These are phyloP conservation scores for Scortum barcoo DNA, from an alignment of 2,113 vertebrate species.

Conservation along the genomic window DNA sequence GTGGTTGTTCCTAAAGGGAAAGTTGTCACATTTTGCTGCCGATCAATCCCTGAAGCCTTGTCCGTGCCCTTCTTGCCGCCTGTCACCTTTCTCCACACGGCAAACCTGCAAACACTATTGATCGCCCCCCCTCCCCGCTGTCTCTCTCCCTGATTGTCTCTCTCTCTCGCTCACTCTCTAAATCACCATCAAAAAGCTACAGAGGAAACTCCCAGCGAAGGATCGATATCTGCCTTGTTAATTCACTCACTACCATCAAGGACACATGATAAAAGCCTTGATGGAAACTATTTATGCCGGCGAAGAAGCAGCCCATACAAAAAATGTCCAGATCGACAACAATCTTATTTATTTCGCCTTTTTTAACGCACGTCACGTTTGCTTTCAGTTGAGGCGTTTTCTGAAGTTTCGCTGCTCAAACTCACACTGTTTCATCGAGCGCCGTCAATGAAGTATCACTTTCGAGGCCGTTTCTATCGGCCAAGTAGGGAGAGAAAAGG, in stretches of 20 bases:
- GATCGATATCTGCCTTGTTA: conserved; percentile 78
- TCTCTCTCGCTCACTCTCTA: conserved; percentile 66
- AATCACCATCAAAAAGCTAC: conserved; percentile 74
- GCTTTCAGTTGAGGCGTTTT: conserved; percentile 23
- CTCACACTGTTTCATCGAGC: background rate
- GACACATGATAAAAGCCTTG: conserved; percentile 71
- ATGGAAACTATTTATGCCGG: conserved; percentile 67
- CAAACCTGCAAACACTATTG: conserved; percentile 74
- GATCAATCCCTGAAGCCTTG: conserved; percentile 59
- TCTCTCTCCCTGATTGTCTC: conserved; percentile 51
- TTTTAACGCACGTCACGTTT: conserved; percentile 24
- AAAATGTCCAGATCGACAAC: conserved; percentile 15
- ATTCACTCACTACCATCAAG: conserved; percentile 77
- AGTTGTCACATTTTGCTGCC: conserved; percentile 46
- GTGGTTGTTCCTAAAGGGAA: background rate
- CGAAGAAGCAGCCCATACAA: conserved; percentile 27
- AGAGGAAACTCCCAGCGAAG: conserved; percentile 68
- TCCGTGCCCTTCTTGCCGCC: conserved; percentile 49
- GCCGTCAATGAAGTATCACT: conserved; percentile 14
- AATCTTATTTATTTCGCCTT: conserved; percentile 21
- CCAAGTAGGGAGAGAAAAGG: background rate
- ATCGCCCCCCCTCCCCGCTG: conserved; percentile 40
- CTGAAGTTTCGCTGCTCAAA: background rate
- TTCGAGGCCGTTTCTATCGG: conserved; percentile 19
- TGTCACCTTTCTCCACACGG: conserved; percentile 62